Evolutionary conservation across 2,113 vertebrate species (phyloP).

Genomic region (Urocynchramus pylzowi): DNA sequence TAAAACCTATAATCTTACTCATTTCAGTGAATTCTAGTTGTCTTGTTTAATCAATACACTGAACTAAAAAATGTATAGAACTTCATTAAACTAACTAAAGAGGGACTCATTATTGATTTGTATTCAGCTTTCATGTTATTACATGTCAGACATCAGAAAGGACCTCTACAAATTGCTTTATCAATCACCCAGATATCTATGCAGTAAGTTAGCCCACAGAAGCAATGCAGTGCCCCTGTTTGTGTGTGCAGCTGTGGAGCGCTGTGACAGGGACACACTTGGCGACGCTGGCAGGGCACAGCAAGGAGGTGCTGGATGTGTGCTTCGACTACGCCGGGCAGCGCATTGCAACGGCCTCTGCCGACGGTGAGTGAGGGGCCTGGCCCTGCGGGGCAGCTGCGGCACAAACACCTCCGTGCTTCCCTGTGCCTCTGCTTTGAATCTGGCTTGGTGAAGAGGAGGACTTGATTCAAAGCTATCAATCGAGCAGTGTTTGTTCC

Average conservation of each 20-base stretch:
- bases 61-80: neutral
- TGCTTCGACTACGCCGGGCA: conserved; percentile 91
- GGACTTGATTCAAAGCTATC: neutral
- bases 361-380: conserved; percentile 79
- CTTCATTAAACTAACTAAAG: neutral
- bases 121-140: neutral
- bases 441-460: neutral
- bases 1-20: neutral
- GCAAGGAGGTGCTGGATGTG: conserved; percentile 88
- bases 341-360: conserved; percentile 86
- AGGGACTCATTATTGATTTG: neutral
- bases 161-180: neutral
- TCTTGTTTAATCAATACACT: neutral
- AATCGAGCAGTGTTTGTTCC: neutral
- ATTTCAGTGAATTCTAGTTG: neutral
- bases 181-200: neutral
- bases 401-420: neutral
- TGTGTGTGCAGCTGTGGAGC: conserved; percentile 82
- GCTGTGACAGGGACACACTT: conserved; percentile 77
- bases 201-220: neutral
- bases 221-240: neutral
- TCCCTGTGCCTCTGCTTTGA: neutral
- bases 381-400: neutral
- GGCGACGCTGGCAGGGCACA: conserved; percentile 83
- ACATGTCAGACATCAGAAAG: neutral